These are phyloP conservation scores for Metellina segmentata DNA, from an alignment of 2,888 invertebrate species.

Conservation along the genomic window DNA sequence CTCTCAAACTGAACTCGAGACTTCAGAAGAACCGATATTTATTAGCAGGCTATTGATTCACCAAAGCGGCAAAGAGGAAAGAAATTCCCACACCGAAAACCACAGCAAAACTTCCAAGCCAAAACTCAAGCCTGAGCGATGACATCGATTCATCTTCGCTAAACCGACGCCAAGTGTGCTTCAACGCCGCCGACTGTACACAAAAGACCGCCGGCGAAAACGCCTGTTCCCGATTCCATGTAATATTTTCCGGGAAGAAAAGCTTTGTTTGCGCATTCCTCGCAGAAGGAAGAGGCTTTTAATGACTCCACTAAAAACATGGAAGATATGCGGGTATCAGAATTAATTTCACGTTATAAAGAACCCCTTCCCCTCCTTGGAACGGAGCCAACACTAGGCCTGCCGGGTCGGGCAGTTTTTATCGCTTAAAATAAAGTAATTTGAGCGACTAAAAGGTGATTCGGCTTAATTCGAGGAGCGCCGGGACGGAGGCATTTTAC, in stretches of 20 bases:
- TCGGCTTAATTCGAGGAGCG: neutral
- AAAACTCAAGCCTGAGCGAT: neutral
- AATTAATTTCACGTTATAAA: slow-evolving; percentile 33
- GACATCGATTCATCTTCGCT: neutral
- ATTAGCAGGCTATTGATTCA: too few relatives aligned
- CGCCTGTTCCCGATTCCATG: too few relatives aligned
- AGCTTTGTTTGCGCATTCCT: neutral
- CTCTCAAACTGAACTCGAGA: too few relatives aligned
- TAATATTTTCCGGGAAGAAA: neutral
- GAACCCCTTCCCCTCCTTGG: neutral
- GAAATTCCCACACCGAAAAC: neutral
- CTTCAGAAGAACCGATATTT: too few relatives aligned
- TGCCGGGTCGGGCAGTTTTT: neutral
- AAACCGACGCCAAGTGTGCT: neutral
- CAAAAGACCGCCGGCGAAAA: neutral
- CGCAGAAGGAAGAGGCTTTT: neutral
- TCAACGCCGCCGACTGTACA: neutral
- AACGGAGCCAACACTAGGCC: neutral
- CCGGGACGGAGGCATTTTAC: neutral
- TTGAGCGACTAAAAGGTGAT: neutral
- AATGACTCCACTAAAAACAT: slow-evolving; percentile 14
- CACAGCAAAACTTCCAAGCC: neutral
- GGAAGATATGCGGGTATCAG: neutral
- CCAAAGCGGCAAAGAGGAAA: neutral
- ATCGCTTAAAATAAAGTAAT: slow-evolving; percentile 31